Conservation (phyloP, 1,140 invertebrate genomes). For the Stegodyphus dumicola region DNA sequence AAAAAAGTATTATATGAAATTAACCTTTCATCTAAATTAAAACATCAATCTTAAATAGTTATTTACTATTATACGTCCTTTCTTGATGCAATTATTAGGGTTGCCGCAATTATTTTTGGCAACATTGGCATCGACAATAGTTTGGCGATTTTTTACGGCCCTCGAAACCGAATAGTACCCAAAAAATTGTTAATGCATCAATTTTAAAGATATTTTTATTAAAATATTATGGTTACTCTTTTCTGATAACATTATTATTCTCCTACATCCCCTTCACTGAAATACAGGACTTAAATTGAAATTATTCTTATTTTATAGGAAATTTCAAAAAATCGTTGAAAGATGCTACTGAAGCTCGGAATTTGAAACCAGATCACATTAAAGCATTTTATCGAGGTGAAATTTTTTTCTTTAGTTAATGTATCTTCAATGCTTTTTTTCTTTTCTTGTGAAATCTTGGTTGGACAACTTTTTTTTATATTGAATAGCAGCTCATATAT, state of each 20-base stretch:
- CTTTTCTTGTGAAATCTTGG: not conserved
- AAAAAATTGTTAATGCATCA: slow-evolving; percentile 64
- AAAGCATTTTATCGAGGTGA: slow-evolving; percentile 80
- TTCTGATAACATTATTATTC: not conserved
- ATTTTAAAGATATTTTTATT: slow-evolving; percentile 13
- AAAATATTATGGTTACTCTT: not conserved
- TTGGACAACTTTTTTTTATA: not conserved
- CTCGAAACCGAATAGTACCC: too few species aligned
- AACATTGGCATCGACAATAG: too few species aligned
- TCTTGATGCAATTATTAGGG: too few species aligned
- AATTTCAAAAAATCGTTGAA: slow-evolving; percentile 75
- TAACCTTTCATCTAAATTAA: too few species aligned
- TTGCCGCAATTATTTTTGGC: too few species aligned
- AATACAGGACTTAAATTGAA: too few species aligned
- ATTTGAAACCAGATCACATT: slow-evolving; percentile 80
- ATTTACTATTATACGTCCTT: too few species aligned
- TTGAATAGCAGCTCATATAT: not conserved
- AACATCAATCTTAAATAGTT: too few species aligned
- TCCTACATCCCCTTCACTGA: not conserved
- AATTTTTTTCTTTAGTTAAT: not conserved
- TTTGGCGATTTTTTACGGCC: too few species aligned
- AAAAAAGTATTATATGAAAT: too few species aligned
- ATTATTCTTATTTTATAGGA: slow-evolving; percentile 64
- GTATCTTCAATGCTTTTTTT: slow-evolving; percentile 61
- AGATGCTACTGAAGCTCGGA: slow-evolving; percentile 82